Percentiles rank a stretch among this genome's conserved stretches.
These are phyloP conservation scores for Temnothorax ravouxi DNA, from an alignment of 2,888 invertebrate genomes.

Conservation along the genomic window DNA sequence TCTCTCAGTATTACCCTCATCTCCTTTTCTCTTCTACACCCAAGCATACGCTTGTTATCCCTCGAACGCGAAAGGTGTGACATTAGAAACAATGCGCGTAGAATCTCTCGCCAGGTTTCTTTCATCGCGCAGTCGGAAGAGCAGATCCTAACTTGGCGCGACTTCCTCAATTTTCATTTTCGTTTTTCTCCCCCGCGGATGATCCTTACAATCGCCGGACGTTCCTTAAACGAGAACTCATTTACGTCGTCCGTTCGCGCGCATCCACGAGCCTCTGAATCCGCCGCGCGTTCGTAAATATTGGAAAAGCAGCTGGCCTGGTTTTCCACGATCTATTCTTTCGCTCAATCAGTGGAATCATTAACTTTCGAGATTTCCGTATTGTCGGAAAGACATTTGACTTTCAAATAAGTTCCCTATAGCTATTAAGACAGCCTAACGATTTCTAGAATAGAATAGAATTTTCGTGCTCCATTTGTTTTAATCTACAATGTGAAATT, in stretches of 20 bases:
- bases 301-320: constrained; percentile 15
- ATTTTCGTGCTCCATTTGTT: neutral
- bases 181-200: neutral
- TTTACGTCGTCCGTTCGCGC: neutral
- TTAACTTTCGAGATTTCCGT: neutral
- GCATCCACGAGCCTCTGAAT: neutral
- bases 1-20: neutral
- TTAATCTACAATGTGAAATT: neutral
- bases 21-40: neutral
- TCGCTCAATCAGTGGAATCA: neutral
- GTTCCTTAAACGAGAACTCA: constrained; percentile 23
- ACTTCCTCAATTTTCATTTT: neutral
- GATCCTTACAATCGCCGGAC: constrained; percentile 28
- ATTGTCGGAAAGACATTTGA: neutral
- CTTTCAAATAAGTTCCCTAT: neutral
- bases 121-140: constrained; percentile 20
- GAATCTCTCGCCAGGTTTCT: constrained; percentile 15
- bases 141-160: constrained; percentile 28
- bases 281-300: neutral
- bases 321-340: constrained; percentile 14
- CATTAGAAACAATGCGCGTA: neutral
- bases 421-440: neutral
- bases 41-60: neutral
- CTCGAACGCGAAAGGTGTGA: neutral
- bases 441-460: neutral